Conservation (phyloP, 2,888 invertebrate species). For the Resseliella maxima region DNA sequence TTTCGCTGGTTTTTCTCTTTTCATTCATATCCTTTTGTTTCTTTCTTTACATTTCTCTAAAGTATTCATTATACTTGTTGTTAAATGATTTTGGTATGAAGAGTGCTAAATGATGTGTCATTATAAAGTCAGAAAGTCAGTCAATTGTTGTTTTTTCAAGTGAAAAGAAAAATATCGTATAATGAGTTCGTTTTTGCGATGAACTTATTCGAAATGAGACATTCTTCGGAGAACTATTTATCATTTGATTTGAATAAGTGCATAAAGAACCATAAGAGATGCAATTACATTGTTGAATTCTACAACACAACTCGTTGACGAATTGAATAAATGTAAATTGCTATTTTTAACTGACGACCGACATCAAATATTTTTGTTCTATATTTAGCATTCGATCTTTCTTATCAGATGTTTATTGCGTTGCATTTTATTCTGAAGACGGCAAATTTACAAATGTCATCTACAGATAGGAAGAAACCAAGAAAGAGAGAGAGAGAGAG, state of each 20-base stretch:
- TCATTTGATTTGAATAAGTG: slow-evolving; percentile 52
- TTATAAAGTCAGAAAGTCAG: neutral
- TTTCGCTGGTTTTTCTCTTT: neutral
- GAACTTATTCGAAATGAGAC: neutral
- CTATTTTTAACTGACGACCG: slow-evolving; percentile 45
- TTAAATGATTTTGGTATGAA: neutral
- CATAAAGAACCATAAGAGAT: slow-evolving; percentile 9
- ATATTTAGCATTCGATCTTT: neutral
- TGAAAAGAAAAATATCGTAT: neutral
- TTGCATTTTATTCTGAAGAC: neutral
- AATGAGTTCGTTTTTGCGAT: slow-evolving; percentile 49
- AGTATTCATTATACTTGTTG: neutral
- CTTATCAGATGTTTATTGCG: slow-evolving; percentile 9
- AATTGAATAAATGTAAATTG: neutral
- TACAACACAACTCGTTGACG: neutral
- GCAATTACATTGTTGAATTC: neutral
- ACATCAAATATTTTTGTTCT: slow-evolving; percentile 6
- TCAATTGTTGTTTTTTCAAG: neutral
- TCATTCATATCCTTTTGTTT: neutral
- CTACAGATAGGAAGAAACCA: neutral
- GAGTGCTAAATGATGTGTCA: slow-evolving; percentile 33
- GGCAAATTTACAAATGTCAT: slow-evolving; percentile 7
- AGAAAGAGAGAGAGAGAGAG: neutral
- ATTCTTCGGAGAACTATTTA: neutral
- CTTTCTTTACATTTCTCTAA: neutral